phyloP scores from a whole-genome alignment of 2,888 invertebrate species.

The Cerceris rybyensis region DNA sequence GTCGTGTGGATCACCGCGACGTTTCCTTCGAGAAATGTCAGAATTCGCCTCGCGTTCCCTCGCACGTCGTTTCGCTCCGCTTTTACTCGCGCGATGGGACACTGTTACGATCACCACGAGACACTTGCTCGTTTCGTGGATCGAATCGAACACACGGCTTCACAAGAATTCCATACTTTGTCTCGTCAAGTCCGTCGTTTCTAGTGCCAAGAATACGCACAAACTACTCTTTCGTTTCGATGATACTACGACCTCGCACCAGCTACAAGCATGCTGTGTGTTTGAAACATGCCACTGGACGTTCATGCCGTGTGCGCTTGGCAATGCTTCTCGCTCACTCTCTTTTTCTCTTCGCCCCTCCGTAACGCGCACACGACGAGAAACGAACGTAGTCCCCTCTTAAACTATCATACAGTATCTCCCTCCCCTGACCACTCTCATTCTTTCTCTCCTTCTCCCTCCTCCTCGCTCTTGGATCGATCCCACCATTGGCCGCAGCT shows the following conservation, averaged over 20 bases:
- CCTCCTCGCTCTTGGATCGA: conserved; percentile 22
- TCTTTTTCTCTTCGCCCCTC: conserved; percentile 38
- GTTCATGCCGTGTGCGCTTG: conserved; percentile 74
- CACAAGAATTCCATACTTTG: conserved; percentile 39
- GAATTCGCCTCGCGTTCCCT: conserved; percentile 27
- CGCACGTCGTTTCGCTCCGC: conserved; percentile 30
- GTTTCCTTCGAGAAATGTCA: conserved; percentile 42
- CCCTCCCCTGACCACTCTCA: conserved; percentile 15
- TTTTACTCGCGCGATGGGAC: conserved; percentile 39
- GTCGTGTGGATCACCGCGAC: conserved; percentile 4
- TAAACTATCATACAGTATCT: conserved; percentile 6
- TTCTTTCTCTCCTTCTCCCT: conserved; percentile 39
- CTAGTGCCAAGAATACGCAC: conserved; percentile 46
- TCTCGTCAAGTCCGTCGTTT: conserved; percentile 36
- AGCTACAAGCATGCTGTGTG: conserved; percentile 78
- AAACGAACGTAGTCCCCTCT: conserved; percentile 44
- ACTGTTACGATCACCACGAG: conserved; percentile 37
- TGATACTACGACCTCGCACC: conserved; percentile 71
- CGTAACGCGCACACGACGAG: conserved; percentile 48
- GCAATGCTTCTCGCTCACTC: conserved; percentile 66
- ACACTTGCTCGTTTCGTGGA: conserved; percentile 33
- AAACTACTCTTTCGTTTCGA: conserved; percentile 60
- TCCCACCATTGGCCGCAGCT: conserved; percentile 50
- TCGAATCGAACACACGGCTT: conserved; percentile 22
- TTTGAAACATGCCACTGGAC: conserved; percentile 78